A percentile compares a stretch with the other conserved stretches of the same genome.
phyloP scores from a whole-genome alignment of 1,140 invertebrate genomes.

The Pseudoatta argentina region DNA sequence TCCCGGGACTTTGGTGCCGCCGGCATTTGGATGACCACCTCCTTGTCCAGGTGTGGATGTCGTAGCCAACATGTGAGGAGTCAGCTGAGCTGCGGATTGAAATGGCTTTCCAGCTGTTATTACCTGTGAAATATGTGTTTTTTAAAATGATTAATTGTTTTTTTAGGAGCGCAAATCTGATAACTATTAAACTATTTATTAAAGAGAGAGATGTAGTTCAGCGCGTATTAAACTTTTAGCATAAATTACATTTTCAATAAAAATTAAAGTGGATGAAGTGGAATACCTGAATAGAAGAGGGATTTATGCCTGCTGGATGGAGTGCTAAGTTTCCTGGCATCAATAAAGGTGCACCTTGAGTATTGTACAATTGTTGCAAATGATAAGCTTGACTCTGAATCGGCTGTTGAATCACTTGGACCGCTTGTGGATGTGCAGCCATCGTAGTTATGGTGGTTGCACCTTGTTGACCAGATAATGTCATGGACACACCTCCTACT shows the following conservation, averaged over 20 bases:
- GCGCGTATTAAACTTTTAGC: not conserved
- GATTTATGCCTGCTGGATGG: conserved; percentile 91
- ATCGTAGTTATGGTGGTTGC: conserved; percentile 85
- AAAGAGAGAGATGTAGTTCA: not conserved
- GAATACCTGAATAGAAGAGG: conserved; percentile 93
- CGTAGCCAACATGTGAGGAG: conserved; percentile 92
- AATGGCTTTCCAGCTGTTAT: conserved; percentile 93
- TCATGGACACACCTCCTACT: conserved; percentile 85
- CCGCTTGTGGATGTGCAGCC: conserved; percentile 85
- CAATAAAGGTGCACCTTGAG: conserved; percentile 91
- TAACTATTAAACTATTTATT: not conserved
- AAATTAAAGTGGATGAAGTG: not conserved
- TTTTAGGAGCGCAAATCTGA: no score
- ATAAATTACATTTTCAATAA: not conserved
- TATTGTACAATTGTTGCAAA: conserved; percentile 92
- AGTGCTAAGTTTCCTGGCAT: conserved; percentile 93
- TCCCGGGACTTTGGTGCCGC: conserved; percentile 86
- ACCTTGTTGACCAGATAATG: conserved; percentile 83
- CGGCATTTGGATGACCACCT: conserved; percentile 89
- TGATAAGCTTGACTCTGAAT: conserved; percentile 91
- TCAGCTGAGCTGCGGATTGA: conserved; percentile 90
- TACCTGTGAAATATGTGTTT: conserved; percentile 86
- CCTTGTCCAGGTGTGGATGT: conserved; percentile 88
- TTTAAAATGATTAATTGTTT: not conserved
- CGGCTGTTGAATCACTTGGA: conserved; percentile 94